phyloP scores from a whole-genome alignment of 2,797 vertebrate genomes.

The Myripristis jacobus region DNA sequence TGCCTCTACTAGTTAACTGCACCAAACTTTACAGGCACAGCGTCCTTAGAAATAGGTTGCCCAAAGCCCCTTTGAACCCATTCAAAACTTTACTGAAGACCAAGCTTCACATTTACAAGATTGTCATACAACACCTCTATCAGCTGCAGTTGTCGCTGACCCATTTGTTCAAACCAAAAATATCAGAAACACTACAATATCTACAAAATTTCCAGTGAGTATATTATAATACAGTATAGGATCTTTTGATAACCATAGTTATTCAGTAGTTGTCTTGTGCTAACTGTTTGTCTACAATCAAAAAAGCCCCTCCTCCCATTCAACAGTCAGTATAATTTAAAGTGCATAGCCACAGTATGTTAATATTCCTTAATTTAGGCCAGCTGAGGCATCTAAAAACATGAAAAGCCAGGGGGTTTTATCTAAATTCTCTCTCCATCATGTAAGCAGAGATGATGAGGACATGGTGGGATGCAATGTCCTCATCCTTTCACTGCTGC shows the following conservation, averaged over 20 bases:
- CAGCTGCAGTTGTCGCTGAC: neutral
- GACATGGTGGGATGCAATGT: neutral
- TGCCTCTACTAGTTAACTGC: constrained; percentile 12
- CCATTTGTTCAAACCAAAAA: neutral
- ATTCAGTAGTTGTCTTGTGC: too few species aligned
- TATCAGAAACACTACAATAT: too few species aligned
- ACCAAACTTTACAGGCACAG: constrained; percentile 41
- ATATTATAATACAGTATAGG: neutral
- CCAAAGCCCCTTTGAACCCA: neutral
- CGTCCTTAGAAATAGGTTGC: constrained; percentile 25
- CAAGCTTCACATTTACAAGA: neutral
- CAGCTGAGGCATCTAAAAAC: too few species aligned
- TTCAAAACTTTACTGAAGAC: constrained; percentile 8
- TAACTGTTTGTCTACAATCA: too few species aligned
- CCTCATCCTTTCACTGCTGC: neutral
- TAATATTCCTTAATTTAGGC: too few species aligned
- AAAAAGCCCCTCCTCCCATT: too few species aligned
- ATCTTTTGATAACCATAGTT: neutral
- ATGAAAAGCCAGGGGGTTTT: too few species aligned
- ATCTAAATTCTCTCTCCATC: neutral
- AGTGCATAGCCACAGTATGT: too few species aligned
- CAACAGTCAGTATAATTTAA: too few species aligned
- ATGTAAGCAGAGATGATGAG: neutral
- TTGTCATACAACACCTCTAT: neutral
- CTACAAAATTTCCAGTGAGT: too few species aligned